Evolutionary conservation across 2,888 invertebrate species (phyloP), one percentile per base, ranked within the genome.

Genomic region (Apodemia mormo): DNA sequence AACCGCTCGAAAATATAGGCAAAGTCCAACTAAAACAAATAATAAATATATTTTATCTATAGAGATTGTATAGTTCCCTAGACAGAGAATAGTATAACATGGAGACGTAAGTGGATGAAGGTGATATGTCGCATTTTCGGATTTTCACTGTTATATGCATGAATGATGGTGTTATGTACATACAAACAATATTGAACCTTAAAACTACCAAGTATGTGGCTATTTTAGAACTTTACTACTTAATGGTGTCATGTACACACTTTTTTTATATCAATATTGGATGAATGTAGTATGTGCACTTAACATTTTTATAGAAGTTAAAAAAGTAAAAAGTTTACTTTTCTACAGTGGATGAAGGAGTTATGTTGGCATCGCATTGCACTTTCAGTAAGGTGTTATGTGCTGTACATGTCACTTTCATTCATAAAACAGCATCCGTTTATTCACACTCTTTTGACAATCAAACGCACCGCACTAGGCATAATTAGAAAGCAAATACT

Each of bases 1-100:
- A 94, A 2, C 97, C 97, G 83, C 95, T 95, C 83, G 95, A 95
- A 88, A 98, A 97, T 81, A 97, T 94, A 43, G 95, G 96, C 80
- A 97, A 88, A 1, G 97, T 96, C 95, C 97, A 98, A 92, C 96
- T 96, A 85, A 72, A 86, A 82, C 69, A 65, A 71, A 72, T 8
- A 67, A 70, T 71, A 10, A 45, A 14, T 2, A 4, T 9, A 56
- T 56, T 56, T 7, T 56, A 22, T 9, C 22, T 22, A 10, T 58
- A 58, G n/a, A 33, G 6, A 65, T 1, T 65, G n/a, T n/a, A n/a
- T n/a, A n/a, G n/a, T n/a, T n/a, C n/a, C n/a, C n/a, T n/a, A n/a
- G n/a, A n/a, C n/a, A n/a, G n/a, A n/a, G n/a, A n/a, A n/a, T n/a
- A n/a, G n/a, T n/a, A n/a, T n/a, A n/a, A n/a, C n/a, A n/a, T n/a